phyloP scores from a whole-genome alignment of 2,113 vertebrate species.

The Scolopax mira region DNA sequence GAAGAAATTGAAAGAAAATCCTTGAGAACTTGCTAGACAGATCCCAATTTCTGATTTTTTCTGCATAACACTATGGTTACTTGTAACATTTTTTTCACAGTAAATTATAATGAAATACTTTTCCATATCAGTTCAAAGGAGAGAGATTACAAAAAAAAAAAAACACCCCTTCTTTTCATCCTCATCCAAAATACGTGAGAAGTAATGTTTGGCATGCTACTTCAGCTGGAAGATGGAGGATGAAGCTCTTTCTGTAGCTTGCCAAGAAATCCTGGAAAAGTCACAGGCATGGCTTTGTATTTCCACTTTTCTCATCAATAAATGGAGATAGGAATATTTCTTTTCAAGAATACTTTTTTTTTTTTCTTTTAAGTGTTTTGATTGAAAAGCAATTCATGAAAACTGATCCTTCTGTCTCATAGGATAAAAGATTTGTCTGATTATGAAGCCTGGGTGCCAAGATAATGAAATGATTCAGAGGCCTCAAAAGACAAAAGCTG shows the following conservation, averaged over 20 bases:
- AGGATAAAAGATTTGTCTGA: not conserved
- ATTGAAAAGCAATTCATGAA: not conserved
- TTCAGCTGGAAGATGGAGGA: not conserved
- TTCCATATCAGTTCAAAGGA: not conserved
- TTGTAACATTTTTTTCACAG: not conserved
- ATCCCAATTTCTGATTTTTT: not conserved
- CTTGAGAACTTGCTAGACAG: not conserved
- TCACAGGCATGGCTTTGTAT: not conserved
- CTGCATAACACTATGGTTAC: not conserved
- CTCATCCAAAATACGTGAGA: not conserved
- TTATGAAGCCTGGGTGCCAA: constrained; percentile 1
- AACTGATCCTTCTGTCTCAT: not conserved
- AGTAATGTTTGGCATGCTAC: not conserved
- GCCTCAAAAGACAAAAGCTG: not conserved
- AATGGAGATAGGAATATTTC: not conserved
- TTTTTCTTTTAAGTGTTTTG: not conserved
- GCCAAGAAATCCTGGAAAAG: not conserved
- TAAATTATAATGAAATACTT: not conserved
- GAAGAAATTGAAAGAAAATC: not conserved
- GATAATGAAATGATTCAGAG: constrained; percentile 13
- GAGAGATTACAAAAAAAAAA: not conserved
- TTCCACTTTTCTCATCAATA: not conserved
- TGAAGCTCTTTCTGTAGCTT: not conserved
- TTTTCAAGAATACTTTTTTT: not conserved
- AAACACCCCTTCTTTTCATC: not conserved